Conservation (phyloP, 2,888 invertebrate species). For the Andrena praecox region DNA sequence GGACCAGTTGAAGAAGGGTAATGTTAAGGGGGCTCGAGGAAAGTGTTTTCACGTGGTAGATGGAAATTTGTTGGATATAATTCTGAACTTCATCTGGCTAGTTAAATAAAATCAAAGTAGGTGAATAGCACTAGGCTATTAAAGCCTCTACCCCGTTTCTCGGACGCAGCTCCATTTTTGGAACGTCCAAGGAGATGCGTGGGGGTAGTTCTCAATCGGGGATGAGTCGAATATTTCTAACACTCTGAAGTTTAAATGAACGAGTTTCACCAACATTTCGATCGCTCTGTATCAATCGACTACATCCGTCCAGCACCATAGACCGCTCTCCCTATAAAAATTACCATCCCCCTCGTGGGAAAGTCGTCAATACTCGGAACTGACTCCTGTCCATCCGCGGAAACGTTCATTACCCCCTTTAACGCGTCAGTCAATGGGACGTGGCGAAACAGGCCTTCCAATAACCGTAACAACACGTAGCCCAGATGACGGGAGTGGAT, state of each 20-base stretch:
- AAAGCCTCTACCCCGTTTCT: too few species aligned
- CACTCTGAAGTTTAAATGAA: too few species aligned
- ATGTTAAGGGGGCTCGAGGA: neutral
- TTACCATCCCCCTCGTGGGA: neutral
- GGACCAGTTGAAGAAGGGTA: neutral
- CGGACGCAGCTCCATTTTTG: too few species aligned
- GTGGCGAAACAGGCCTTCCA: constrained; percentile 36
- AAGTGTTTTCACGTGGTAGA: neutral
- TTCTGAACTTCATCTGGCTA: too few species aligned
- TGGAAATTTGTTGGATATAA: neutral
- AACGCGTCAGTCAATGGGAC: constrained; percentile 28
- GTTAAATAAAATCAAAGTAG: too few species aligned
- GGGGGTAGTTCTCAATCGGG: too few species aligned
- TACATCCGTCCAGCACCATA: too few species aligned
- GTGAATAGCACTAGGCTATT: too few species aligned
- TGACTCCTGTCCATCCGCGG: neutral
- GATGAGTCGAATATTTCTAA: too few species aligned
- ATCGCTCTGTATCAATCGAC: too few species aligned
- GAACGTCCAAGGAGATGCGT: too few species aligned
- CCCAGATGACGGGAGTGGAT: constrained; percentile 28
- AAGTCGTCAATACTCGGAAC: constrained; percentile 7
- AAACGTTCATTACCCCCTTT: constrained; percentile 8
- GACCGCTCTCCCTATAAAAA: neutral
- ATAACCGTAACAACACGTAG: constrained; percentile 52
- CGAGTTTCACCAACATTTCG: too few species aligned